Evolutionary conservation across 2,113 vertebrate genomes (phyloP), one percentile per base, ranked within the genome.

Genomic region (Psittacara wagleri): DNA sequence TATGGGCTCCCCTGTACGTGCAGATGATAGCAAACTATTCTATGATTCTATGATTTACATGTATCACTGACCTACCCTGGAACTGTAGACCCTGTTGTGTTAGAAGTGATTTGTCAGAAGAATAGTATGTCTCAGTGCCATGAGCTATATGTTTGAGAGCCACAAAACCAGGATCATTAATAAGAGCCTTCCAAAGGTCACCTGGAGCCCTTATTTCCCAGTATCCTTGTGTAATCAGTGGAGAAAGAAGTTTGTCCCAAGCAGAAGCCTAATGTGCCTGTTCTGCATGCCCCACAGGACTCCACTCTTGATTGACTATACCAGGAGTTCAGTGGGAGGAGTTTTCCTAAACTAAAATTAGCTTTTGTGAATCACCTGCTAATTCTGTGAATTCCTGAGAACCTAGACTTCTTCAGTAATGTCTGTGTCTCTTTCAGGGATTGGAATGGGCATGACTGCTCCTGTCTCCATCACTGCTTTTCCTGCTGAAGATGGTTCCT

Each of bases 371-470:
- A 75, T 82, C 39, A 6, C 7, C 17, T 81, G 29, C 43, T 81
- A 68, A 61, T 75, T 76, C 31, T 67, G 3, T 80, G 55, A 41
- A 61, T 51, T 92, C 43, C 23, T 4, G 13, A 84, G 62, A 48
- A 51, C 19, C 8, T 85, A 12, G 27, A 23, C 51, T 85, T 62
- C 41, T 73, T 83, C 11, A 67, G 14, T 81, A 75, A 59, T 43
- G 10, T 39, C 69, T 81, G 8, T 85, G 7, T 94, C 55, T 81
- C 43, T 94, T 91, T 63, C 80, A 99, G 99, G 98, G 18, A 93
- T 98, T 41, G 98, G 98, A 57, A 99, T 99, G 98, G 99, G 99
- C 4, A 99, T 98, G 93, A 98, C 99, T 4, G 97, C 98, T 16
- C 99, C 99, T 57, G 90, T 99, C 48, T 98, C 98, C 81, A 98